Percentiles rank a stretch among this genome's conserved stretches.
phyloP scores from a whole-genome alignment of 1,140 invertebrate genomes.

The Papilio xuthus region DNA sequence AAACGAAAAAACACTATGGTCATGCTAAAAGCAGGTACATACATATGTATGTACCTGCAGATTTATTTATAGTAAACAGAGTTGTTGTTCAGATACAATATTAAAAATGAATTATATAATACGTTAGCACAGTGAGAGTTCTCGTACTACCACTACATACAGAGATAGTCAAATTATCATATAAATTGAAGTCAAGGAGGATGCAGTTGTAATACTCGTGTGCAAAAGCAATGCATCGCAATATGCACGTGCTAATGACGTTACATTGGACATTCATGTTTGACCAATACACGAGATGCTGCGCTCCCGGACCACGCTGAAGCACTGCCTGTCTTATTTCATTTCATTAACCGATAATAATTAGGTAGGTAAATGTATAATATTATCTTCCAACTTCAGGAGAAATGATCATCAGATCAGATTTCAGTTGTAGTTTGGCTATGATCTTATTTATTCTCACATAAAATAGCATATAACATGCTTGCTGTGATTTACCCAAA shows the following conservation, averaged over 20 bases:
- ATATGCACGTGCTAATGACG: background rate
- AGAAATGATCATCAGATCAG: too few relatives aligned
- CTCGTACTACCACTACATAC: background rate
- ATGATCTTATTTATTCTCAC: too few relatives aligned
- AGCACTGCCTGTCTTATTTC: too few relatives aligned
- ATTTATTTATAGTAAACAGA: too few relatives aligned
- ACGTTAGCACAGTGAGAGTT: background rate
- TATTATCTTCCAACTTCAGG: too few relatives aligned
- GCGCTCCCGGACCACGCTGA: too few relatives aligned
- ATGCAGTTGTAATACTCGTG: background rate
- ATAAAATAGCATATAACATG: too few relatives aligned
- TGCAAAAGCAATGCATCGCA: slow-evolving; percentile 1
- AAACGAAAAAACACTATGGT: background rate
- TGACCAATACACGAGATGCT: too few relatives aligned
- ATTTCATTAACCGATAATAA: too few relatives aligned
- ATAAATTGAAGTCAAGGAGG: slow-evolving; percentile 1
- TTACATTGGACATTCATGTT: background rate
- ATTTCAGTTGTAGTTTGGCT: too few relatives aligned
- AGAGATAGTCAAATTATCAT: slow-evolving; percentile 3
- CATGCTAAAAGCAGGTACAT: background rate
- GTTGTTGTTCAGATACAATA: background rate
- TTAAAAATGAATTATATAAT: slow-evolving; percentile 3
- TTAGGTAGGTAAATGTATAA: too few relatives aligned
- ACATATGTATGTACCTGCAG: background rate
- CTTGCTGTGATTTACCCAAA: too few relatives aligned